Evolutionary conservation across 2,797 vertebrate species (phyloP), one percentile per base, ranked within the genome.

Genomic region (Alcedo quadribrachys): DNA sequence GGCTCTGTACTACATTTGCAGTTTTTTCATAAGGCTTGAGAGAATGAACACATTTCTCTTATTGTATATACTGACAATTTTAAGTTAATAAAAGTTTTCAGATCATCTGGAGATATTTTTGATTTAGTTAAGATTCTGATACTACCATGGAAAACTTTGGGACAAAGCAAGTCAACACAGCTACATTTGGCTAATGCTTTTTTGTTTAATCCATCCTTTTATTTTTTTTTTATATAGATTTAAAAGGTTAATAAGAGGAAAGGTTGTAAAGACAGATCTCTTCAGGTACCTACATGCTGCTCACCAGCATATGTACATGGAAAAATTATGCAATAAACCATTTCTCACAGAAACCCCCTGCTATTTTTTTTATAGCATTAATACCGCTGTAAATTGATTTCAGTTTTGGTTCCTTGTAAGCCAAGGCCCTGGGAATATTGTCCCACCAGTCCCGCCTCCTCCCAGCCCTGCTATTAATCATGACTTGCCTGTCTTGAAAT

Each of bases 401-500:
- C 93, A 94, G 94, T 96, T 97, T 96, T 95, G 95, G 96, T 89
- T 89, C 92, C 94, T 91, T 94, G 93, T 78, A 95, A 96, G 95
- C 76, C 85, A 65, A 95, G 89, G 89, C 96, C 95, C 97, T 97
- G 97, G 97, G 97, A 97, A 97, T 97, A 96, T 90, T 80, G 87
- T 91, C 84, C 85, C 15, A 42, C 92, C 92, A 93, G 82, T 85
- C 94, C 96, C 96, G 91, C 94, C 96, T 96, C 86, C 93, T 96
- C 85, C 68, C 89, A 97, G 94, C 94, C 91, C 93, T 90, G 96
- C 96, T 97, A 98, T 98, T 98, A 98, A 98, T 98, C 98, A 98
- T 95, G 86, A 97, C 98, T 98, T 97, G 98, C 99, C 99, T 99
- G 99, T 97, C 98, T 98, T 45, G 99, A 99, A 98, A 99, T 99